Evolutionary conservation across 2,888 invertebrate species (phyloP).

Genomic region (Troilus luridus): DNA sequence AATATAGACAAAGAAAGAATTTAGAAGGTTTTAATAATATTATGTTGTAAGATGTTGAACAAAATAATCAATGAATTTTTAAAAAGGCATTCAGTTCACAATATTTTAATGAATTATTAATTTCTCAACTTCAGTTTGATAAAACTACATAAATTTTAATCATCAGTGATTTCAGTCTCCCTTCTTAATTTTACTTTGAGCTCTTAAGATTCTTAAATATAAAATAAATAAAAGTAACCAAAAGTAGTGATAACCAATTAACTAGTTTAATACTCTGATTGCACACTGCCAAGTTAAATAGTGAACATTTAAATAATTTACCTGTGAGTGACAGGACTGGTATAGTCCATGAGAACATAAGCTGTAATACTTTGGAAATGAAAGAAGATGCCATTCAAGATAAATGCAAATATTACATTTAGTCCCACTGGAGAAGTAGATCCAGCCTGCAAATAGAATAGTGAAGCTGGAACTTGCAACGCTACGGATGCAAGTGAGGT

Average conservation of each 20-base stretch:
- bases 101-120: no score
- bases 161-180: no score
- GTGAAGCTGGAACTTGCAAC: slow-evolving; percentile 80
- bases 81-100: no score
- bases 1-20: no score
- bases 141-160: no score
- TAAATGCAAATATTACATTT: slow-evolving; percentile 72
- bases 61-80: no score
- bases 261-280: background rate
- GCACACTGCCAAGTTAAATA: slow-evolving; percentile 61
- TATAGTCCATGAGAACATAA: slow-evolving; percentile 84
- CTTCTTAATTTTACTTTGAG: no score
- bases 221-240: no score
- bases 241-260: background rate
- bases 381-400: slow-evolving; percentile 82
- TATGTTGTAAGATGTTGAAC: no score
- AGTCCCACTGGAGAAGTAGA: slow-evolving; percentile 71
- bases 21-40: no score
- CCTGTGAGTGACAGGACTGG: slow-evolving; percentile 86
- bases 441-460: slow-evolving; percentile 77
- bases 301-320: slow-evolving; percentile 67
- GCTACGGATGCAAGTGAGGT: slow-evolving; percentile 81
- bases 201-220: no score
- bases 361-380: slow-evolving; percentile 86
- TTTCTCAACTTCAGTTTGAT: no score